Evolutionary conservation across 92 coral and sea anemone species (phyloP).

Genomic region (Porites cylindrica): DNA sequence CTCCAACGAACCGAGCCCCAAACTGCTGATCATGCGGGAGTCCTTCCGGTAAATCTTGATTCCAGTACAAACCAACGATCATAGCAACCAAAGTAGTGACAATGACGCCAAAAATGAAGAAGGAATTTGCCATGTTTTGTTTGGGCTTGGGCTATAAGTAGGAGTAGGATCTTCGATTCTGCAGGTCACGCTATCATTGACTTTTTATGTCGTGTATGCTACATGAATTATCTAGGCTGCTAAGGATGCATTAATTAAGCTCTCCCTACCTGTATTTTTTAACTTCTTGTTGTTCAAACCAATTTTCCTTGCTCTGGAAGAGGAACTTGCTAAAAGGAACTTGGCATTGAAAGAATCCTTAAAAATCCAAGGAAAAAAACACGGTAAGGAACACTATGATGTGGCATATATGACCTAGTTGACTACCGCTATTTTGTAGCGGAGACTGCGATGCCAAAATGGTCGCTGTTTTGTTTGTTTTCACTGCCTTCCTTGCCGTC

Average conservation of each 20-base stretch:
- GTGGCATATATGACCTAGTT: neutral
- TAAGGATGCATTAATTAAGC: no score
- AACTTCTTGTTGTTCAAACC: no score
- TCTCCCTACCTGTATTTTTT: no score
- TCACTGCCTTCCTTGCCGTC: neutral
- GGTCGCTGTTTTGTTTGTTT: neutral
- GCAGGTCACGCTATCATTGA: neutral
- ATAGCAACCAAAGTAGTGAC: neutral
- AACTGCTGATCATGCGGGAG: neutral
- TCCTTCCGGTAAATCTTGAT: slow-evolving; percentile 18
- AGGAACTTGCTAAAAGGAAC: no score
- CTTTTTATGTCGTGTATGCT: neutral
- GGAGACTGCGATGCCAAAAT: neutral
- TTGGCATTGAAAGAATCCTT: no score
- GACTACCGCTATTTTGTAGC: no score
- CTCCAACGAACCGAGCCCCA: neutral
- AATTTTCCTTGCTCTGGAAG: no score
- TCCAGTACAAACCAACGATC: slow-evolving; percentile 25
- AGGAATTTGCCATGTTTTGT: slow-evolving; percentile 15
- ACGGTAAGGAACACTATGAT: no score
- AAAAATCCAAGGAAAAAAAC: no score
- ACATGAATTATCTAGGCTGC: neutral
- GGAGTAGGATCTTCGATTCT: neutral
- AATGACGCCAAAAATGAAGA: neutral
- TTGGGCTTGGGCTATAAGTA: neutral